Conservation (phyloP, 1,140 invertebrate genomes). For the Caerostris darwini region DNA sequence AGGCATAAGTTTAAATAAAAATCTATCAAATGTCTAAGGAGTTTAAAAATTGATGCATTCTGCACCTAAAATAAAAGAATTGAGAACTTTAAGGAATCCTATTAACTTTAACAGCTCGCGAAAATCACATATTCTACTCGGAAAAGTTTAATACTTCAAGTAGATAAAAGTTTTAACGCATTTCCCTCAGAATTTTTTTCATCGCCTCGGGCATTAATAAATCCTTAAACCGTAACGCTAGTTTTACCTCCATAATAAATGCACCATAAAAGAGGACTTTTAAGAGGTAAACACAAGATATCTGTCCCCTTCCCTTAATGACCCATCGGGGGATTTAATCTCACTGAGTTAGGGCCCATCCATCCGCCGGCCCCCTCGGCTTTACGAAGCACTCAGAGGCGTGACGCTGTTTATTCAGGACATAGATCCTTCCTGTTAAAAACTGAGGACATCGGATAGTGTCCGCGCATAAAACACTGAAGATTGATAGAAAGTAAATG, state of each 20-base stretch:
- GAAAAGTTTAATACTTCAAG: conserved; percentile 13
- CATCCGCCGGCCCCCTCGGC: background rate
- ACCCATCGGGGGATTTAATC: background rate
- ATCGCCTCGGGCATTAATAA: background rate
- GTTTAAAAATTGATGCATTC: too few relatives aligned
- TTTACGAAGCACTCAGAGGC: background rate
- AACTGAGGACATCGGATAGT: background rate
- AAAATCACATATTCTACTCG: background rate
- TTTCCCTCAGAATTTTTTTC: background rate
- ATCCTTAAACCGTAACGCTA: background rate
- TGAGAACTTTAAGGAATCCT: too few relatives aligned
- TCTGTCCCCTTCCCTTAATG: background rate
- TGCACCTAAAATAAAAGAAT: too few relatives aligned
- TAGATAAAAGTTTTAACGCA: background rate
- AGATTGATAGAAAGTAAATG: background rate
- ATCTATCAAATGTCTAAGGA: too few relatives aligned
- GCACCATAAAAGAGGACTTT: background rate
- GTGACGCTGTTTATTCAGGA: background rate
- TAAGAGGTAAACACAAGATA: background rate
- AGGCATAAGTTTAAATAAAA: too few relatives aligned
- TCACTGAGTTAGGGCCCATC: background rate
- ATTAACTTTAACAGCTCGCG: too few relatives aligned
- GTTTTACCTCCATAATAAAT: background rate
- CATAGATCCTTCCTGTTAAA: background rate
- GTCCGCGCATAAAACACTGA: background rate